These are phyloP conservation scores for Chlorodrepanis virens DNA, from an alignment of 2,113 vertebrate species.

Conservation along the genomic window DNA sequence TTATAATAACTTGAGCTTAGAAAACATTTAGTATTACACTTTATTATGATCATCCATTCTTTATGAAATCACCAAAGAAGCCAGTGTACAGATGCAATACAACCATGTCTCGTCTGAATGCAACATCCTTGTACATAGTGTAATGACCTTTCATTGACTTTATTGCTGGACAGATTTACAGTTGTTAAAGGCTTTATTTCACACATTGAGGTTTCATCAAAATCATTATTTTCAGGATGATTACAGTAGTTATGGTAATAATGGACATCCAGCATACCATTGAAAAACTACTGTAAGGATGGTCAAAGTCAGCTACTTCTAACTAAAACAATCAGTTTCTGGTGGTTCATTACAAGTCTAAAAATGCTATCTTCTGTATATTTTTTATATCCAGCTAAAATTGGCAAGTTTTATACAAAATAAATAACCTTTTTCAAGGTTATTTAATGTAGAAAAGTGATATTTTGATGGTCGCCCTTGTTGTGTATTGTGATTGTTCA, in stretches of 20 bases:
- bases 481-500: background rate
- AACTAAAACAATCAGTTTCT: background rate
- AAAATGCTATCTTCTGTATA: background rate
- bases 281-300: slow-evolving; percentile 4
- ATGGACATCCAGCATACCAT: slow-evolving; percentile 8
- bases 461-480: background rate
- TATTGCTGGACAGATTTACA: slow-evolving; percentile 45
- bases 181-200: slow-evolving; percentile 69
- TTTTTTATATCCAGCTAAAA: slow-evolving; percentile 6
- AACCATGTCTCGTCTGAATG: background rate
- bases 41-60: background rate
- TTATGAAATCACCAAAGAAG: background rate
- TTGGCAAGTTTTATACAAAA: background rate
- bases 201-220: slow-evolving; percentile 63
- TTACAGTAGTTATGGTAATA: slow-evolving; percentile 63
- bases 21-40: background rate
- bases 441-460: slow-evolving; percentile 36
- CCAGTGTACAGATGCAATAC: background rate
- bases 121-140: background rate
- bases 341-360: background rate
- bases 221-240: slow-evolving; percentile 61
- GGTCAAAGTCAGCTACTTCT: slow-evolving; percentile 20
- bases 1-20: background rate
- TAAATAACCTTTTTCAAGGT: background rate
- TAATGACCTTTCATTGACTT: slow-evolving; percentile 39